A percentile compares a stretch with the other conserved stretches of the same genome.
phyloP scores from a whole-genome alignment of 2,797 vertebrate genomes.

The Rhabdophis nuchalis region DNA sequence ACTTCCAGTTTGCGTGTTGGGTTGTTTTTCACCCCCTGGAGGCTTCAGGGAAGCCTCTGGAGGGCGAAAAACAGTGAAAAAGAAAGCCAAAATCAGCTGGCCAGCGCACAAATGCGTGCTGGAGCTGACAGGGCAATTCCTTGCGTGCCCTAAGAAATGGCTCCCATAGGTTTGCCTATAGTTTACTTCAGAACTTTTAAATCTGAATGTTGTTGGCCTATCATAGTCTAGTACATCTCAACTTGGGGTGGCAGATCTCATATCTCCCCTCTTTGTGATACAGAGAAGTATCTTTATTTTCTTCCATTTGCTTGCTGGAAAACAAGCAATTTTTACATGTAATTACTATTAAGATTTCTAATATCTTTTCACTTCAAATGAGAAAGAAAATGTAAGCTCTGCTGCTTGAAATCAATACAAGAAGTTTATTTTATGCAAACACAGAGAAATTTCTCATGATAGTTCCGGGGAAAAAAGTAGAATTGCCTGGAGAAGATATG shows the following conservation, averaged over 20 bases:
- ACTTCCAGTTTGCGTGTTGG: too few species aligned
- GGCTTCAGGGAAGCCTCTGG: too few species aligned
- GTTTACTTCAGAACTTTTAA: background rate
- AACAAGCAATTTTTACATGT: constrained; percentile 35
- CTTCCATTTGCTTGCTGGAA: constrained; percentile 10
- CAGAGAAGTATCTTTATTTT: background rate
- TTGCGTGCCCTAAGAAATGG: too few species aligned
- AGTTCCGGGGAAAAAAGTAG: constrained; percentile 61
- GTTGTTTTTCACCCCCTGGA: too few species aligned
- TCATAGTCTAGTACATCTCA: background rate
- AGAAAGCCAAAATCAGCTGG: too few species aligned
- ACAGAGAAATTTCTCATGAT: constrained; percentile 62
- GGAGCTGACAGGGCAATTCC: too few species aligned
- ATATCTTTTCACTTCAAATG: constrained; percentile 10
- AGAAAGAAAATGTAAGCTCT: constrained; percentile 40
- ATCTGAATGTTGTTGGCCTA: background rate
- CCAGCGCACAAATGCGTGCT: too few species aligned
- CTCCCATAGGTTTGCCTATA: too few species aligned
- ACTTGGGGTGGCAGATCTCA: background rate
- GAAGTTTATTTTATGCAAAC: constrained; percentile 70
- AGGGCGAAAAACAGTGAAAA: too few species aligned
- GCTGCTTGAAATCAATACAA: constrained; percentile 62
- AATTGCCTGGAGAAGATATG: constrained; percentile 68
- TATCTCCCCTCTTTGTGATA: background rate
- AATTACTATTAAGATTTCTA: constrained; percentile 24